phyloP scores from a whole-genome alignment of 1,140 invertebrate genomes.

The Tetramorium alpestre region DNA sequence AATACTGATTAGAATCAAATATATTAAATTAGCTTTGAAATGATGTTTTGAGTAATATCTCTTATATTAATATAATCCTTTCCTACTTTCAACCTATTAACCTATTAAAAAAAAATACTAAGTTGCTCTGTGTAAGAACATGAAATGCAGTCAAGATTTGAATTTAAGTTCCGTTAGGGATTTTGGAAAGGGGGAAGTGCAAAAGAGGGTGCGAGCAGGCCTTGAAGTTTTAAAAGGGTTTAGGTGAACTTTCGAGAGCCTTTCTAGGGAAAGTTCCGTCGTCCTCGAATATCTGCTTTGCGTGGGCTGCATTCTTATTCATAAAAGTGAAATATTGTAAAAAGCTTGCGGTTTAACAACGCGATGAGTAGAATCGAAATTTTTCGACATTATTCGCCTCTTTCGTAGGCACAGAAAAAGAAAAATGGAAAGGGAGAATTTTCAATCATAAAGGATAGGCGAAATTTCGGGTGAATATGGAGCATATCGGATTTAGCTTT shows the following conservation, averaged over 20 bases:
- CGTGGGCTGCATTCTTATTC: slow-evolving; percentile 57
- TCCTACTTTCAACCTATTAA: background rate
- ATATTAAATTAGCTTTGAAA: background rate
- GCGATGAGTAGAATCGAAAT: slow-evolving; percentile 38
- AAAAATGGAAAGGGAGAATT: background rate
- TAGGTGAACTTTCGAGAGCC: slow-evolving; percentile 42
- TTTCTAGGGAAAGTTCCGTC: slow-evolving; percentile 28
- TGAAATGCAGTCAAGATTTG: slow-evolving; percentile 13
- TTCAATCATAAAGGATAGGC: background rate
- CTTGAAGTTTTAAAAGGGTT: slow-evolving; percentile 61
- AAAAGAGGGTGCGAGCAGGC: background rate
- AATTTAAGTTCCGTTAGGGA: slow-evolving; percentile 47
- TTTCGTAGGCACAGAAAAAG: background rate
- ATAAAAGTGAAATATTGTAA: slow-evolving; percentile 55
- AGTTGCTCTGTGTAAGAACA: background rate
- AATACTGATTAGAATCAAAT: background rate
- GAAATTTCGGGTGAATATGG: background rate
- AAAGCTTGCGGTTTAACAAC: slow-evolving; percentile 12
- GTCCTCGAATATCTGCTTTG: slow-evolving; percentile 46
- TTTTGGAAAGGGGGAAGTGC: slow-evolving; percentile 31
- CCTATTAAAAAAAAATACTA: slow-evolving; percentile 33
- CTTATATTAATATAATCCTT: background rate
- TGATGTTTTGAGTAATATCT: background rate
- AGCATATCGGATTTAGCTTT: background rate
- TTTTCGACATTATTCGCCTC: slow-evolving; percentile 26